phyloP scores from a whole-genome alignment of 2,113 vertebrate genomes.

The Myotis yumanensis region DNA sequence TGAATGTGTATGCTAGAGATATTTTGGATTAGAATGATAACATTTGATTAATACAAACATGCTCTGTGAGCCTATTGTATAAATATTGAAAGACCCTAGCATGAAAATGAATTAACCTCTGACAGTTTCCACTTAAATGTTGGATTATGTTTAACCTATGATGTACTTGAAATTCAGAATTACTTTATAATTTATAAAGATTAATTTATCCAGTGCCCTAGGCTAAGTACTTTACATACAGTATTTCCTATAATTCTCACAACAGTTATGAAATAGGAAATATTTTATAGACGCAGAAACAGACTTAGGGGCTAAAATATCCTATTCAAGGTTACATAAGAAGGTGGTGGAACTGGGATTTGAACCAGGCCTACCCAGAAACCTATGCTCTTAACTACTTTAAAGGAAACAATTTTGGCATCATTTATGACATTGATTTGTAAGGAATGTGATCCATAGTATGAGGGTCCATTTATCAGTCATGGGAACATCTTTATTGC shows the following conservation, averaged over 20 bases:
- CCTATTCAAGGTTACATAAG: neutral
- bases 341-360: neutral
- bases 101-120: neutral
- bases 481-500: neutral
- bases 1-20: neutral
- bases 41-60: neutral
- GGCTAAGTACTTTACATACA: neutral
- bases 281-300: neutral
- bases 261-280: neutral
- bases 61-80: neutral
- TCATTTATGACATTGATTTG: neutral
- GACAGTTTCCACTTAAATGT: constrained; percentile 5
- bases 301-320: neutral
- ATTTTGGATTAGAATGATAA: constrained; percentile 29
- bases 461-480: neutral
- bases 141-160: neutral
- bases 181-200: constrained; percentile 29
- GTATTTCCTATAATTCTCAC: constrained; percentile 41
- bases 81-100: neutral
- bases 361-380: neutral
- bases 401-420: neutral
- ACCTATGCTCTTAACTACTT: neutral
- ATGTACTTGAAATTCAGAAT: constrained; percentile 47
- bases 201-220: constrained; percentile 17
- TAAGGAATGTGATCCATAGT: neutral